Evolutionary conservation across 2,113 vertebrate genomes (phyloP).

Genomic region (Ardeotis arabs): DNA sequence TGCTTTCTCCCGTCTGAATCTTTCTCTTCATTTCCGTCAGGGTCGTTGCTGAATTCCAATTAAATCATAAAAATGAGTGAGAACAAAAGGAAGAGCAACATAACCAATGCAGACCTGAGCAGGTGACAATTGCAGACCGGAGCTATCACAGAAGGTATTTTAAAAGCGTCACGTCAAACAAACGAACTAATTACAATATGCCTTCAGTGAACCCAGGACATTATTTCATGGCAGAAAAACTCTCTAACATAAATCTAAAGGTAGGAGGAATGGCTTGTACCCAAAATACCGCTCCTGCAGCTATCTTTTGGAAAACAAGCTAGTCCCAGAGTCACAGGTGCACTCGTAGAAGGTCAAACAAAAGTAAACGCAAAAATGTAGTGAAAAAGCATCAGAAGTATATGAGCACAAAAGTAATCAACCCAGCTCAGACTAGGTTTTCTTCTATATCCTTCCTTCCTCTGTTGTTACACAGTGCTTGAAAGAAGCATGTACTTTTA

Average conservation of each 20-base stretch:
- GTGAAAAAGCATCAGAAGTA: background rate
- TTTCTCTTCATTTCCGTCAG: slow-evolving; percentile 8
- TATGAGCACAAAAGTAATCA: background rate
- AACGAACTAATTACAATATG: slow-evolving; percentile 13
- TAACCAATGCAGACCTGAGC: background rate
- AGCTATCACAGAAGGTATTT: background rate
- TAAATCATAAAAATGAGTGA: slow-evolving; percentile 25
- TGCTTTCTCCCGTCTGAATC: background rate
- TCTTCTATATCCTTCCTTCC: background rate
- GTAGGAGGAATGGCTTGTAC: slow-evolving; percentile 4
- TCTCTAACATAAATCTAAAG: background rate
- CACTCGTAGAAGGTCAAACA: background rate
- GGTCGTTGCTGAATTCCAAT: slow-evolving; percentile 38
- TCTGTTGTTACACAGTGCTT: background rate
- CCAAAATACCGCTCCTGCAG: background rate
- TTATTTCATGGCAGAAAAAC: background rate
- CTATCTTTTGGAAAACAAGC: background rate
- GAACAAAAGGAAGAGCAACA: slow-evolving; percentile 38
- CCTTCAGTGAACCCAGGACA: background rate
- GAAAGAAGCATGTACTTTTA: background rate
- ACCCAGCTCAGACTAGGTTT: background rate
- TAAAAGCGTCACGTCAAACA: slow-evolving; percentile 12
- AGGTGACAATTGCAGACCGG: background rate
- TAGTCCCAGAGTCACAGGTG: background rate
- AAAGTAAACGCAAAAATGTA: background rate